These are phyloP conservation scores for Pseudoips prasinana DNA, from an alignment of 2,888 invertebrate species.

Conservation along the genomic window DNA sequence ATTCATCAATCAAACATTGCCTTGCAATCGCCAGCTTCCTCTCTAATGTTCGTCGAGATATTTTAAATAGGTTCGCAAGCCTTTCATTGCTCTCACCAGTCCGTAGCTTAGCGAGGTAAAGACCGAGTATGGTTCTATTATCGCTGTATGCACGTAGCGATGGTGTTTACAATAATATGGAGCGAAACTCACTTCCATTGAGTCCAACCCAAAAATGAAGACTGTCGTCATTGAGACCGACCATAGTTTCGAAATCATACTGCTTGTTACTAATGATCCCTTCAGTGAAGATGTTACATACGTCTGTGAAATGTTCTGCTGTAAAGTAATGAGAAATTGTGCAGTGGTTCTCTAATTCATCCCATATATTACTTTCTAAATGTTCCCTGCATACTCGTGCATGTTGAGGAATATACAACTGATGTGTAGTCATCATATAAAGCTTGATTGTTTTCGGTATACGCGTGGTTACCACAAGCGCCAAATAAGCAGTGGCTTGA, in stretches of 20 bases:
- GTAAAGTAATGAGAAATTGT: slow-evolving; percentile 8
- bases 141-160: slow-evolving; percentile 9
- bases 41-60: slow-evolving; percentile 5
- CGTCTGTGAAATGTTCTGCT: slow-evolving; percentile 11
- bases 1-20: slow-evolving; percentile 6
- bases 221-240: slow-evolving; percentile 13
- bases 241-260: slow-evolving; percentile 15
- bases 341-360: slow-evolving; percentile 7
- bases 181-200: slow-evolving; percentile 12
- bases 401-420: slow-evolving; percentile 8
- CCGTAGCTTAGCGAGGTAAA: slow-evolving; percentile 5
- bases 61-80: slow-evolving; percentile 6
- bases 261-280: slow-evolving; percentile 7
- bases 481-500: slow-evolving; percentile 9
- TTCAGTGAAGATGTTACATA: slow-evolving; percentile 11
- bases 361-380: slow-evolving; percentile 9
- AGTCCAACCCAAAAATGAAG: slow-evolving; percentile 15
- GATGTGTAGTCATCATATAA: slow-evolving; percentile 5
- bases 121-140: slow-evolving; percentile 7
- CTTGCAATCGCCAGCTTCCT: slow-evolving; percentile 8
- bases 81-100: slow-evolving; percentile 9
- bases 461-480: slow-evolving; percentile 4
- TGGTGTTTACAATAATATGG: slow-evolving; percentile 12
- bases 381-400: slow-evolving; percentile 9
- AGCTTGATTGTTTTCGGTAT: slow-evolving; percentile 7